Conservation (phyloP, 2,113 vertebrate genomes). For the Mus pahari region DNA sequence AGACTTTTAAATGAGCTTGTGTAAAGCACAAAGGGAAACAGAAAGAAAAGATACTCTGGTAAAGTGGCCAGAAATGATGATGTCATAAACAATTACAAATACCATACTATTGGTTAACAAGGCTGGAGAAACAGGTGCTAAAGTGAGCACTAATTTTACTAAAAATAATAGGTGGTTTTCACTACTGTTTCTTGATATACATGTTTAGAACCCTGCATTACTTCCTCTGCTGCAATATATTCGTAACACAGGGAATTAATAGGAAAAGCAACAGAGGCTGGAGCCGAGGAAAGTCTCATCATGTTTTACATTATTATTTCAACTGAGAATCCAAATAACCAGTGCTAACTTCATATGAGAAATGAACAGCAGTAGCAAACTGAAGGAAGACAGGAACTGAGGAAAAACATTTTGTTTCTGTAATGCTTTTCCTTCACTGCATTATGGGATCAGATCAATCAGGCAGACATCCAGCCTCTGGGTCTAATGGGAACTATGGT, state of each 20-base stretch:
- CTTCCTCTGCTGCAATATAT: background rate
- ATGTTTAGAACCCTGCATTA: background rate
- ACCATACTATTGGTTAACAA: background rate
- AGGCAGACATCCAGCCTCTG: background rate
- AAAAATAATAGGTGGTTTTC: background rate
- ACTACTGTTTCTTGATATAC: background rate
- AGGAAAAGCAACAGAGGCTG: accelerated
- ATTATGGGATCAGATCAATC: conserved; percentile 1
- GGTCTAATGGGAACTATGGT: background rate
- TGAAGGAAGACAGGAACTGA: background rate
- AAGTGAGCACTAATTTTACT: background rate
- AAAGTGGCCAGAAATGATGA: background rate
- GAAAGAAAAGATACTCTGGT: background rate
- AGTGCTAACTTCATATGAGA: background rate
- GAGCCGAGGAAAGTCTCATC: background rate
- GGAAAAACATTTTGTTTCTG: background rate
- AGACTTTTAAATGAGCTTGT: background rate
- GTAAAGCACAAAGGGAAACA: background rate
- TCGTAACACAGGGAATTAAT: background rate
- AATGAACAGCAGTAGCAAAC: background rate
- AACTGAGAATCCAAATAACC: background rate
- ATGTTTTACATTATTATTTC: background rate
- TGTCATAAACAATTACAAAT: background rate
- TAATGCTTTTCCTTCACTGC: conserved; percentile 15
- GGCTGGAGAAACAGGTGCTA: background rate